Evolutionary conservation across 2,888 invertebrate genomes (phyloP).

Genomic region (Malacosoma neustria): DNA sequence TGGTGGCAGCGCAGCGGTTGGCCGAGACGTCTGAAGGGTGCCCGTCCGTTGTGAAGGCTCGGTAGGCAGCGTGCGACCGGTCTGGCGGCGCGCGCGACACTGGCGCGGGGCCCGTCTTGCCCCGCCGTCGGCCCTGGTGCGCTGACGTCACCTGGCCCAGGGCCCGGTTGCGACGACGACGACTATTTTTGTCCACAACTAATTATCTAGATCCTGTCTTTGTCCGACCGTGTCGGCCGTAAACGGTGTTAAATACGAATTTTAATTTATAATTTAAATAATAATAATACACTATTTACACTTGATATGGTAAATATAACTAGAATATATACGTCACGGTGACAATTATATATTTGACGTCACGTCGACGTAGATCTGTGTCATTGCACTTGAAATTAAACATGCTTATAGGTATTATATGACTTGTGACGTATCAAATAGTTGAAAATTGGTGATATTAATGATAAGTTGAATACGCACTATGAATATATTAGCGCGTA

Average conservation of each 20-base stretch:
- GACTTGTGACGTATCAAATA: not conserved
- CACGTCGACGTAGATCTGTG: slow-evolving; percentile 22
- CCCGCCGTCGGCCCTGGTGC: slow-evolving; percentile 66
- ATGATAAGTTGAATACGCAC: slow-evolving; percentile 1
- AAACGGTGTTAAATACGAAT: slow-evolving; percentile 20
- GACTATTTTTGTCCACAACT: slow-evolving; percentile 70
- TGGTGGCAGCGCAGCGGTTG: slow-evolving; percentile 26
- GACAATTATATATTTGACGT: slow-evolving; percentile 25
- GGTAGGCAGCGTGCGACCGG: slow-evolving; percentile 58
- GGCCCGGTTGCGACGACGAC: slow-evolving; percentile 60
- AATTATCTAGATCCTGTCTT: slow-evolving; percentile 70
- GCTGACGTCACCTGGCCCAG: slow-evolving; percentile 73
- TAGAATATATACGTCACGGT: slow-evolving; percentile 20
- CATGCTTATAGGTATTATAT: slow-evolving; percentile 12
- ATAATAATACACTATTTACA: not conserved
- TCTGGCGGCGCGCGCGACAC: slow-evolving; percentile 72
- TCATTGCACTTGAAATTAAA: slow-evolving; percentile 30
- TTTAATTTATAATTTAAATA: slow-evolving; percentile 22
- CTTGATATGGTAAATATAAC: not conserved
- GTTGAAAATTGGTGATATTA: slow-evolving; percentile 3
- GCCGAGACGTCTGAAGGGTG: slow-evolving; percentile 21
- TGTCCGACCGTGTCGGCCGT: slow-evolving; percentile 46
- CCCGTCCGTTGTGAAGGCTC: slow-evolving; percentile 23
- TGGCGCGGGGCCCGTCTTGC: slow-evolving; percentile 75
- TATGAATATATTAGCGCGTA: not conserved